Evolutionary conservation across 1,140 invertebrate genomes (phyloP).

Genomic region (Pinna nobilis): DNA sequence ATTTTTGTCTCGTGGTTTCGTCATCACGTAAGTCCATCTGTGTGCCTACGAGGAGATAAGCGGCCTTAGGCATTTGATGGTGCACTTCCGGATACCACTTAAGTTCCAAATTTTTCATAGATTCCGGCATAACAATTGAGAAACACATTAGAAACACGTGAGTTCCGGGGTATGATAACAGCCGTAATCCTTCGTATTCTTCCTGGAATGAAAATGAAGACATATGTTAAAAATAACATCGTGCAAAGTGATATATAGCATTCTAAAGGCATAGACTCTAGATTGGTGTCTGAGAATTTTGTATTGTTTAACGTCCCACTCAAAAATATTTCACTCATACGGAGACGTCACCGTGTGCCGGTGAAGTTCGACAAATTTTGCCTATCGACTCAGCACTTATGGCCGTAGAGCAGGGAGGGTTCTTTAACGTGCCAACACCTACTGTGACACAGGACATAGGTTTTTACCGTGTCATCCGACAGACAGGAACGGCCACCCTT

Average conservation of each 20-base stretch:
- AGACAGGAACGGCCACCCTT: too few relatives aligned
- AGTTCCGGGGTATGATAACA: constrained; percentile 96
- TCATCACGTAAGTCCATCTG: constrained; percentile 70
- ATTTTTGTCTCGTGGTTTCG: constrained; percentile 81
- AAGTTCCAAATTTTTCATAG: constrained; percentile 97
- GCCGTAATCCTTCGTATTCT: constrained; percentile 94
- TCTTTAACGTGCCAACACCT: too few relatives aligned
- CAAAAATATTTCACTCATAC: too few relatives aligned
- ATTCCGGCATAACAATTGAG: constrained; percentile 98
- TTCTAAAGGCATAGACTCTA: neutral
- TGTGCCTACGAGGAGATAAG: constrained; percentile 86
- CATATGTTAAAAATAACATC: neutral
- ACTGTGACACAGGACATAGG: too few relatives aligned
- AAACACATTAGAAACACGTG: constrained; percentile 99
- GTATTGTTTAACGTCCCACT: too few relatives aligned
- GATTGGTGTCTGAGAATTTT: too few relatives aligned
- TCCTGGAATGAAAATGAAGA: constrained; percentile 80
- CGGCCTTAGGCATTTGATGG: constrained; percentile 85
- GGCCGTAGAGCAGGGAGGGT: too few relatives aligned
- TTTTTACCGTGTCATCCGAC: too few relatives aligned
- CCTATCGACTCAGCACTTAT: too few relatives aligned
- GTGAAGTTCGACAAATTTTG: too few relatives aligned
- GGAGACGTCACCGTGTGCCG: too few relatives aligned
- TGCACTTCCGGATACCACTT: constrained; percentile 82
- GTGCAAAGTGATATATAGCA: neutral